phyloP scores from a whole-genome alignment of 2,888 invertebrate genomes.

The Pollenia angustigena region DNA sequence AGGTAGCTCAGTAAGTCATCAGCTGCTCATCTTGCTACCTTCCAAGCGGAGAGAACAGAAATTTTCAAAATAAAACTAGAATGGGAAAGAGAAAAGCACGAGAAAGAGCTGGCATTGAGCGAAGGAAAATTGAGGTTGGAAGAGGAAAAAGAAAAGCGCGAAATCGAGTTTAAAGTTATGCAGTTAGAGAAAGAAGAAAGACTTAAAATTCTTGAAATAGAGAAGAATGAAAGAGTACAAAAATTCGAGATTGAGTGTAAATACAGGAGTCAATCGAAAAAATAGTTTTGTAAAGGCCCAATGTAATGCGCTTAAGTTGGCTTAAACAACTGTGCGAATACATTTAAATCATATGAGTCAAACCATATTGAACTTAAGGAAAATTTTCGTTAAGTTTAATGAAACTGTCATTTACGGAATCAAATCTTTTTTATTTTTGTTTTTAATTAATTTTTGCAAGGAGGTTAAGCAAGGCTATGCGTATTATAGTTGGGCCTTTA shows the following conservation, averaged over 20 bases:
- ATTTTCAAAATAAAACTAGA: slow-evolving; percentile 27
- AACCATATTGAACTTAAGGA: too few species aligned
- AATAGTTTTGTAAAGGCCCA: too few species aligned
- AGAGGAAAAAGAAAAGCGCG: slow-evolving; percentile 13
- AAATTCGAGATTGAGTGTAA: slow-evolving; percentile 34
- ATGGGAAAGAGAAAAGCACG: slow-evolving; percentile 37
- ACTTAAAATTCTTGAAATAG: slow-evolving; percentile 11
- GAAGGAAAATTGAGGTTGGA: slow-evolving; percentile 23
- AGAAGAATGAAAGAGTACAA: slow-evolving; percentile 19
- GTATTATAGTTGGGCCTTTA: background rate
- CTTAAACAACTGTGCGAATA: too few species aligned
- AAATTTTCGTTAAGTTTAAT: too few species aligned
- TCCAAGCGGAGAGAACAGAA: slow-evolving; percentile 26
- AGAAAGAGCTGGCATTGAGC: slow-evolving; percentile 26
- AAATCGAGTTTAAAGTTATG: slow-evolving; percentile 23
- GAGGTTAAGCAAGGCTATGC: background rate
- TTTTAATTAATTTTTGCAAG: background rate
- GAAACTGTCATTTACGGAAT: too few species aligned
- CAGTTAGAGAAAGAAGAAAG: slow-evolving; percentile 24
- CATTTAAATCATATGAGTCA: too few species aligned
- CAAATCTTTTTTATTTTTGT: too few species aligned
- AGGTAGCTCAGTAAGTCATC: too few species aligned
- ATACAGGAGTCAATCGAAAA: slow-evolving; percentile 3
- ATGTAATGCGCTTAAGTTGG: too few species aligned
- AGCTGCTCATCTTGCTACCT: slow-evolving; percentile 21